These are phyloP conservation scores for Rhamnusium bicolor DNA, from an alignment of 2,888 invertebrate species.

Conservation along the genomic window DNA sequence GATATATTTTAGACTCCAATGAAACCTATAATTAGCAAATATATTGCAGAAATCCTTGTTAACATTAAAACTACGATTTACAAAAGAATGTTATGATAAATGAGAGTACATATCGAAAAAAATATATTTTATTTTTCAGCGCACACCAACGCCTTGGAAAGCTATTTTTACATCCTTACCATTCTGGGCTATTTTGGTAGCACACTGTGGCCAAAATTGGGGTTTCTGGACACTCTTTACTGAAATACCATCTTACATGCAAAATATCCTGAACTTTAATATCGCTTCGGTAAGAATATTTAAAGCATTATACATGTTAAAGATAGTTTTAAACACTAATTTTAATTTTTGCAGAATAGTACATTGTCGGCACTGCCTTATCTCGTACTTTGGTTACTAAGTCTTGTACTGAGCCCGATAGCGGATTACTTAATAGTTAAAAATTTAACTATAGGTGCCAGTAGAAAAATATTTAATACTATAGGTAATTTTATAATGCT, in stretches of 20 bases:
- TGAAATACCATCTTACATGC: conserved; percentile 87
- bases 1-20: too few relatives aligned
- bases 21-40: too few relatives aligned
- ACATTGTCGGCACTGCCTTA: conserved; percentile 82
- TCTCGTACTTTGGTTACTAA: conserved; percentile 80
- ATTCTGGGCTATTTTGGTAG: conserved; percentile 81
- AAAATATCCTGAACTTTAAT: conserved; percentile 79
- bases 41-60: too few relatives aligned
- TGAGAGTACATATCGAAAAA: too few relatives aligned
- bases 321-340: conserved; percentile 10
- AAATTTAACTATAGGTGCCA: conserved; percentile 60
- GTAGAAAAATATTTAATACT: conserved; percentile 77
- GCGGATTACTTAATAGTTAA: conserved; percentile 77
- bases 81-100: too few relatives aligned
- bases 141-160: conserved; percentile 79
- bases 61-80: too few relatives aligned
- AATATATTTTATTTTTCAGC: conserved; percentile 47
- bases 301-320: not conserved
- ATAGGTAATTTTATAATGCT: conserved; percentile 54
- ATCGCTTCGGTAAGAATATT: conserved; percentile 76
- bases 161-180: conserved; percentile 83
- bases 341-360: conserved; percentile 74
- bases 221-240: conserved; percentile 90
- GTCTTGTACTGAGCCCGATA: conserved; percentile 79
- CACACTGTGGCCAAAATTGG: conserved; percentile 84